A percentile compares a stretch with the other conserved stretches of the same genome.
These are phyloP conservation scores for Eriocheir sinensis DNA, from an alignment of 1,140 invertebrate species.

Conservation along the genomic window DNA sequence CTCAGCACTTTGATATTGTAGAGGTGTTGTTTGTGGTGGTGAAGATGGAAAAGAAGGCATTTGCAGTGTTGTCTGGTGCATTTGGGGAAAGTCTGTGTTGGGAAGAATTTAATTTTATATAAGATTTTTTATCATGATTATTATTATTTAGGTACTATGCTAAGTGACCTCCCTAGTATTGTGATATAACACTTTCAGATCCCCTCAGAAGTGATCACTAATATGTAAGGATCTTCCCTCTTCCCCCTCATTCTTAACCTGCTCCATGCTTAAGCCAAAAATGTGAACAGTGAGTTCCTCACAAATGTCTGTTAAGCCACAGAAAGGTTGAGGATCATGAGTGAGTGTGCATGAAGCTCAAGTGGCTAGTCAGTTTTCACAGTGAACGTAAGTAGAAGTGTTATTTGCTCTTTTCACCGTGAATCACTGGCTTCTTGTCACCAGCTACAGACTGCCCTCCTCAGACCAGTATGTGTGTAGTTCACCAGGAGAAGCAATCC, in stretches of 20 bases:
- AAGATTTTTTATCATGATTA: slow-evolving; percentile 66
- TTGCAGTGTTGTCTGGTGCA: slow-evolving; percentile 53
- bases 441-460: slow-evolving; percentile 25
- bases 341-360: slow-evolving; percentile 42
- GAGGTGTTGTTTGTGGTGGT: slow-evolving; percentile 17
- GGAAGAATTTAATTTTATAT: slow-evolving; percentile 55
- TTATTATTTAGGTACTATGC: slow-evolving; percentile 62
- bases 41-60: slow-evolving; percentile 46
- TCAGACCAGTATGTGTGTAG: background rate
- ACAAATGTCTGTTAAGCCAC: slow-evolving; percentile 58
- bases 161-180: slow-evolving; percentile 72
- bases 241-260: slow-evolving; percentile 53
- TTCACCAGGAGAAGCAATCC: background rate
- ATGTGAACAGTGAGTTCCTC: slow-evolving; percentile 46
- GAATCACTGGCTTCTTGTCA: slow-evolving; percentile 15
- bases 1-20: slow-evolving; percentile 30
- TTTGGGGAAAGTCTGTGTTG: slow-evolving; percentile 47
- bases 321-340: slow-evolving; percentile 47
- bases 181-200: slow-evolving; percentile 69
- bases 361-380: slow-evolving; percentile 32
- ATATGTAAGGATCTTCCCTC: slow-evolving; percentile 66
- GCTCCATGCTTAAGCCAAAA: slow-evolving; percentile 69
- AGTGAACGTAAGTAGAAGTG: slow-evolving; percentile 20
- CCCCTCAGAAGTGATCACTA: slow-evolving; percentile 69
- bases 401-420: too few species aligned